These are phyloP conservation scores for Trachops cirrhosus DNA, from an alignment of 2,797 vertebrate species.

Conservation along the genomic window DNA sequence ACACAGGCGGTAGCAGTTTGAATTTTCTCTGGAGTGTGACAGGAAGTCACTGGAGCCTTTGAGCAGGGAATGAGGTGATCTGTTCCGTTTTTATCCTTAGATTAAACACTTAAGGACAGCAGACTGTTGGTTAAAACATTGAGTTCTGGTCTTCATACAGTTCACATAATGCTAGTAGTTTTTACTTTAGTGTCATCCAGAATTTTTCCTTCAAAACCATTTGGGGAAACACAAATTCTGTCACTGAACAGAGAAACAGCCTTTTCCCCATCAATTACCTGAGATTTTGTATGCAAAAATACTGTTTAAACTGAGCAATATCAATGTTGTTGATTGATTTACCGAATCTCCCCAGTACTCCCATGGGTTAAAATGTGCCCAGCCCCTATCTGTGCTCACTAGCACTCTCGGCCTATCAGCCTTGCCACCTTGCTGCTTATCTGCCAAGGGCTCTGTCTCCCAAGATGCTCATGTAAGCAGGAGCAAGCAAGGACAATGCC, in stretches of 20 bases:
- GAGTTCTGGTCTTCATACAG: neutral
- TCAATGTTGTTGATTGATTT: neutral
- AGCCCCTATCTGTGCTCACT: neutral
- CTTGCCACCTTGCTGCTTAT: neutral
- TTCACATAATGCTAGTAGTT: neutral
- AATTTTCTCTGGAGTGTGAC: neutral
- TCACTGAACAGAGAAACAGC: neutral
- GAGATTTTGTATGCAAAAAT: neutral
- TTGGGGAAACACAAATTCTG: neutral
- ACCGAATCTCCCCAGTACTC: neutral
- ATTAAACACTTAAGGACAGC: neutral
- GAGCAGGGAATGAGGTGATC: neutral
- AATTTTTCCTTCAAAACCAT: neutral
- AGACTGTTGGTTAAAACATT: neutral
- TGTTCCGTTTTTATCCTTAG: neutral
- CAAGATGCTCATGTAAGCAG: neutral
- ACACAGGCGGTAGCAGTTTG: rapidly evolving
- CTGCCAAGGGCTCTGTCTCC: neutral
- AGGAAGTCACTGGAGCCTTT: neutral
- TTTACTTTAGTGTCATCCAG: neutral
- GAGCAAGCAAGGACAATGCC: neutral
- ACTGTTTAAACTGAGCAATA: neutral
- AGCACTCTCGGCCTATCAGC: neutral
- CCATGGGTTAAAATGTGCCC: neutral
- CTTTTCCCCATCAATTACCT: neutral